Conservation (phyloP, 2,888 invertebrate genomes). For the Melanostoma mellinum region DNA sequence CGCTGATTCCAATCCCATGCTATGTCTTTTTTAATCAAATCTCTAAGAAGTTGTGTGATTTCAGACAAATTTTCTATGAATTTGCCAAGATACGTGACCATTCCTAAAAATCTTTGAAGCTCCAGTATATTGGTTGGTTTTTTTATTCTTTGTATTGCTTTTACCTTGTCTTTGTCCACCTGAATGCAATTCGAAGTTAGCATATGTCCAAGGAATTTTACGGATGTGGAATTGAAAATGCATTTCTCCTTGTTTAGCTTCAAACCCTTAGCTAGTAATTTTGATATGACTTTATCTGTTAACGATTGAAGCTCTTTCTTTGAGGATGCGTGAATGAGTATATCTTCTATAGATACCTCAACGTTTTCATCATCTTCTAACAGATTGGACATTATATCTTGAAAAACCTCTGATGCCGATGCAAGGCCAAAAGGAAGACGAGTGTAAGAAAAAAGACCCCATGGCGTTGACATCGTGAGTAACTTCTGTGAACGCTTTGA, state of each 20-base stretch:
- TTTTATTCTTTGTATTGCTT: too few species aligned
- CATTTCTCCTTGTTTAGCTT: conserved; percentile 26
- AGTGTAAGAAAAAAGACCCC: conserved; percentile 15
- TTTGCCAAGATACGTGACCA: neutral
- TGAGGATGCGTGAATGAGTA: neutral
- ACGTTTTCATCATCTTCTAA: neutral
- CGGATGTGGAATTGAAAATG: neutral
- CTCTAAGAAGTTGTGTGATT: too few species aligned
- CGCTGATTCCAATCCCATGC: too few species aligned
- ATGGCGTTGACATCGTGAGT: conserved; percentile 30
- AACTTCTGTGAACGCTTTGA: conserved; percentile 8
- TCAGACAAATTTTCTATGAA: neutral
- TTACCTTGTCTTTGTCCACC: too few species aligned
- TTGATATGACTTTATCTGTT: conserved; percentile 4
- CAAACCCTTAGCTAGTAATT: neutral
- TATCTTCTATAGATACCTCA: conserved; percentile 22
- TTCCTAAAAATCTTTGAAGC: neutral
- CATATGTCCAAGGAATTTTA: neutral
- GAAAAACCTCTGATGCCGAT: conserved; percentile 6
- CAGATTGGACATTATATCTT: conserved; percentile 13
- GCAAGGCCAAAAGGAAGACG: conserved; percentile 28
- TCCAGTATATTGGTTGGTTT: too few species aligned
- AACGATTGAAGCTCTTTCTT: neutral
- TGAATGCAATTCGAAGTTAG: too few species aligned
- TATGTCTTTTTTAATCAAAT: too few species aligned